Evolutionary conservation across 1,140 invertebrate species (phyloP).

Genomic region (Cotesia glomerata): DNA sequence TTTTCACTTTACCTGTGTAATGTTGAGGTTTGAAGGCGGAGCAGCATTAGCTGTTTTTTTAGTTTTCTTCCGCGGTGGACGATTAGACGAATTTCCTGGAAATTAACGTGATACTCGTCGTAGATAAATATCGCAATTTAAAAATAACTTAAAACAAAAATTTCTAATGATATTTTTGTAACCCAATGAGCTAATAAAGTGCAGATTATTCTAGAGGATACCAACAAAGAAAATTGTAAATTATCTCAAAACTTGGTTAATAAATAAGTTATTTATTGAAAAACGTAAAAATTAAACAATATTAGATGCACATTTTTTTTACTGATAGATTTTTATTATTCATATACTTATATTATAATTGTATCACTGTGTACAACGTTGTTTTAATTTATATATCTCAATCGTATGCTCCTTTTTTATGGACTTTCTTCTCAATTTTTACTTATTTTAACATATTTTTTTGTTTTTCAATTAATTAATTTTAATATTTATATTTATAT

Average conservation of each 20-base stretch:
- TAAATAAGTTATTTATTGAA: constrained; percentile 15
- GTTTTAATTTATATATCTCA: constrained; percentile 62
- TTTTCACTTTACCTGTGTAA: constrained; percentile 52
- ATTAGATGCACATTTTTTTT: constrained; percentile 49
- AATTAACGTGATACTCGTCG: constrained; percentile 53
- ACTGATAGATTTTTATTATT: constrained; percentile 64
- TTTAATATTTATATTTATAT: constrained; percentile 39
- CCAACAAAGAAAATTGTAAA: constrained; percentile 8
- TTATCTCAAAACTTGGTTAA: constrained; percentile 14
- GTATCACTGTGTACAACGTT: constrained; percentile 67
- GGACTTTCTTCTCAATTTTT: constrained; percentile 37
- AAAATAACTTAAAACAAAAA: constrained; percentile 32
- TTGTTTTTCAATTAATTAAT: not conserved
- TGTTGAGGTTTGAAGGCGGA: constrained; percentile 41
- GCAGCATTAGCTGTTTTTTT: constrained; percentile 52
- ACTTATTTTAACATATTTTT: not conserved
- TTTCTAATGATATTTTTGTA: constrained; percentile 8
- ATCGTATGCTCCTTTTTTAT: constrained; percentile 56
- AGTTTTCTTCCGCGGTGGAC: constrained; percentile 58
- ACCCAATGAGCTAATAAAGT: not conserved
- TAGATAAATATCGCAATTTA: constrained; percentile 36
- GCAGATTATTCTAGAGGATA: constrained; percentile 37
- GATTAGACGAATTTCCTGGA: constrained; percentile 58
- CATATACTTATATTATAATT: constrained; percentile 66
- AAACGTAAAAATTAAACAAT: constrained; percentile 50